Evolutionary conservation across 2,797 vertebrate species (phyloP).

Genomic region (Lacerta viridis): DNA sequence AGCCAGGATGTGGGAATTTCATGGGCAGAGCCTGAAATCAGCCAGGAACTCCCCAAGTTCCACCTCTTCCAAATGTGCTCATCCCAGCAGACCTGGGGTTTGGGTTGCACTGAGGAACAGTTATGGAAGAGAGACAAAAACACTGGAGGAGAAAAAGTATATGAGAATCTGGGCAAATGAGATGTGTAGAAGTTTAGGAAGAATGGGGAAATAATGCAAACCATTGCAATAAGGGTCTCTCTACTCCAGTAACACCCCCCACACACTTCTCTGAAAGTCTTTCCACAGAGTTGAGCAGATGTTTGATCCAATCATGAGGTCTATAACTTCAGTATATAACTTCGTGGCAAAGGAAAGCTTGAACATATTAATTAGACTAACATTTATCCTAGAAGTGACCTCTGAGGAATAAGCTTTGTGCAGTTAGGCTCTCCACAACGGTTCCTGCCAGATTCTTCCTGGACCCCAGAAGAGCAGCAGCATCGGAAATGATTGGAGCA

Average conservation of each 20-base stretch:
- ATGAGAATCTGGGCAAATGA: background rate
- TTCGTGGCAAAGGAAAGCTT: constrained; percentile 44
- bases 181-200: background rate
- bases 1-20: too few relatives aligned
- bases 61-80: too few relatives aligned
- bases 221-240: background rate
- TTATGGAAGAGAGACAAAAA: constrained; percentile 10
- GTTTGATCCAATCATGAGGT: constrained; percentile 13
- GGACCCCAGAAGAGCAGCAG: background rate
- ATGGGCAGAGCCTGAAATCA: too few relatives aligned
- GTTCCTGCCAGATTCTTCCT: constrained; percentile 46
- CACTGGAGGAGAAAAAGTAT: background rate
- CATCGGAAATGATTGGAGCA: background rate
- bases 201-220: background rate
- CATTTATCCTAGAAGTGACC: constrained; percentile 40
- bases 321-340: constrained; percentile 9
- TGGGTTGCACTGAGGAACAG: background rate
- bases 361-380: constrained; percentile 62
- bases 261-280: background rate
- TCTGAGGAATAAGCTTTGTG: constrained; percentile 42
- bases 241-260: background rate
- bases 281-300: constrained; percentile 27
- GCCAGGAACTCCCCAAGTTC: too few relatives aligned
- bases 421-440: constrained; percentile 45
- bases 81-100: too few relatives aligned